Percentiles rank a stretch among this genome's conserved stretches.
These are phyloP conservation scores for Brevimyrus niger DNA, from an alignment of 2,113 vertebrate genomes.

Conservation along the genomic window DNA sequence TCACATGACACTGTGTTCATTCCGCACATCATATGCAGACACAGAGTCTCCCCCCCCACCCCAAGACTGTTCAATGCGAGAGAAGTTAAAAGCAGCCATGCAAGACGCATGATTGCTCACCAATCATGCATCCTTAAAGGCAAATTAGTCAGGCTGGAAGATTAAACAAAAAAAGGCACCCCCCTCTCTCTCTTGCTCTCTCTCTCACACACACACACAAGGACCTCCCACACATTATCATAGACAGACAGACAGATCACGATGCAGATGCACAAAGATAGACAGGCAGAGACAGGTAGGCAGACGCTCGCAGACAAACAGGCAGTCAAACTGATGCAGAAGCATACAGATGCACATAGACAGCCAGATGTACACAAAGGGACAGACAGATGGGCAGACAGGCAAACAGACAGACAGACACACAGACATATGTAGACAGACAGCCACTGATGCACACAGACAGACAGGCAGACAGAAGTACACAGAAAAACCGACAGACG, in stretches of 20 bases:
- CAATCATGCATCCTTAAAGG: background rate
- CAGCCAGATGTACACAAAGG: background rate
- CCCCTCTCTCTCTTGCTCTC: too few relatives aligned
- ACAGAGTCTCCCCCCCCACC: background rate
- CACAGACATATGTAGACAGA: background rate
- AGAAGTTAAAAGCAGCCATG: background rate
- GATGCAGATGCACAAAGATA: conserved; percentile 1
- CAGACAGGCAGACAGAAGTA: background rate
- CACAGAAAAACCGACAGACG: background rate
- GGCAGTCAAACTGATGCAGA: background rate
- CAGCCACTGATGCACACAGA: background rate
- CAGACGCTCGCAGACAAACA: background rate
- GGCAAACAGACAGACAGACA: background rate
- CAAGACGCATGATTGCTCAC: background rate
- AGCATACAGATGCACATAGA: background rate
- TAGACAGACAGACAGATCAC: conserved; percentile 3
- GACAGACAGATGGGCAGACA: too few relatives aligned
- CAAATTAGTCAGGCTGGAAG: background rate
- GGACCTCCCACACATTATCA: too few relatives aligned
- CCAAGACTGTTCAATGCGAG: background rate
- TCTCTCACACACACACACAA: conserved; percentile 2
- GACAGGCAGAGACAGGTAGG: background rate
- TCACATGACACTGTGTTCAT: background rate
- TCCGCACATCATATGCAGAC: background rate
- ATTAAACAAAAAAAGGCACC: background rate